These are phyloP conservation scores for Amphimedon queenslandica DNA, from an alignment of 37 sponge, comb jelly and placozoan genomes.

Conservation along the genomic window DNA sequence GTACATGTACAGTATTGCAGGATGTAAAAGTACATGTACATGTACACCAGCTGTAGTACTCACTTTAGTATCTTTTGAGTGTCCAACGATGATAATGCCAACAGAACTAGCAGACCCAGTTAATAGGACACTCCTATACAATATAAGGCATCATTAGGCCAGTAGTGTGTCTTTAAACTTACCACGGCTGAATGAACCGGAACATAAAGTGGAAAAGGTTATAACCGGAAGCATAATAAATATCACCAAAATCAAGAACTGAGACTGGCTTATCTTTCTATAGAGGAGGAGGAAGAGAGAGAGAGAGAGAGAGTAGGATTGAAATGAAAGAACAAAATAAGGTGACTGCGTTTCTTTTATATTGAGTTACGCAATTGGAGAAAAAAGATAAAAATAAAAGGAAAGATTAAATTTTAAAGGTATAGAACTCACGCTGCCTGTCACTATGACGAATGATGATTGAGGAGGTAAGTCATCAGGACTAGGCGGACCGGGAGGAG, in stretches of 20 bases:
- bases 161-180: background rate
- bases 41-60: background rate
- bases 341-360: too few species aligned
- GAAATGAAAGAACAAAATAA: too few species aligned
- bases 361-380: too few species aligned
- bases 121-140: conserved; percentile 51
- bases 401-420: too few species aligned
- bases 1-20: background rate
- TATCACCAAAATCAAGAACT: conserved; percentile 44
- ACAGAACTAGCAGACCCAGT: conserved; percentile 36
- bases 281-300: conserved; percentile 26
- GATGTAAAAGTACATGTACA: too few species aligned
- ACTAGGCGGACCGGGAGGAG: conserved; percentile 4
- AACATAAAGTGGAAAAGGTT: conserved; percentile 50
- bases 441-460: conserved; percentile 11
- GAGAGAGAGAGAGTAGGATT: too few species aligned
- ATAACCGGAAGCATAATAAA: conserved; percentile 41
- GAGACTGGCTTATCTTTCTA: conserved; percentile 1
- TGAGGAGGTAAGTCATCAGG: background rate
- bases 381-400: too few species aligned
- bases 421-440: too few species aligned
- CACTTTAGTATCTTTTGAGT: background rate
- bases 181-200: conserved; percentile 54
- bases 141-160: background rate
- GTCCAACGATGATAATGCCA: conserved; percentile 32